Conservation (phyloP, 2,113 vertebrate species). For the Leptobrachium leishanense region DNA sequence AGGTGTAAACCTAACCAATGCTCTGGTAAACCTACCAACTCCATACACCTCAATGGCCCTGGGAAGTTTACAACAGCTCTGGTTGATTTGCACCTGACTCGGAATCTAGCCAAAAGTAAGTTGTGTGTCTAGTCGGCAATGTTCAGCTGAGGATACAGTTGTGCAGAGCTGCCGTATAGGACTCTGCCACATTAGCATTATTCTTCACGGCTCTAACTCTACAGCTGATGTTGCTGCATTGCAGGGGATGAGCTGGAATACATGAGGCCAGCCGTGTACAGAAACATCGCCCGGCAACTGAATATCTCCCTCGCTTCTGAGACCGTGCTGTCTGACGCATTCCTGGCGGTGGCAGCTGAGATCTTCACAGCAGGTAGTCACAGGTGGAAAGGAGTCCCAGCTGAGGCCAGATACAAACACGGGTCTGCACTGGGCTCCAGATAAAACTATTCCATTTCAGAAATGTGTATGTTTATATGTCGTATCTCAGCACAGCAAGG, state of each 20-base stretch:
- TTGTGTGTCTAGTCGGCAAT: too few relatives aligned
- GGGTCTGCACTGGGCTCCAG: too few relatives aligned
- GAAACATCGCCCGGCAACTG: constrained; percentile 86
- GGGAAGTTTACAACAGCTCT: too few relatives aligned
- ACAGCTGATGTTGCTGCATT: constrained; percentile 35
- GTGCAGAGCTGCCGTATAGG: too few relatives aligned
- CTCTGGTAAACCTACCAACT: too few relatives aligned
- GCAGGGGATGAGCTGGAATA: constrained; percentile 93
- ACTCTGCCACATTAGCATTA: too few relatives aligned
- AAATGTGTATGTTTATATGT: not conserved
- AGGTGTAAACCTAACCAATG: too few relatives aligned
- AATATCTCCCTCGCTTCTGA: constrained; percentile 89
- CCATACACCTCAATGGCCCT: too few relatives aligned
- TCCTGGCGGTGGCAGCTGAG: constrained; percentile 89
- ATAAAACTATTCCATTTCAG: not conserved
- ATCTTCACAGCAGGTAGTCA: constrained; percentile 87
- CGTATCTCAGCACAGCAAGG: too few relatives aligned
- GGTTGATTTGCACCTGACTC: too few relatives aligned
- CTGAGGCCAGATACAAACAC: not conserved
- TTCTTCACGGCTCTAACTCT: not conserved
- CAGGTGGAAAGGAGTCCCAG: not conserved
- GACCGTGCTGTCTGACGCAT: constrained; percentile 84
- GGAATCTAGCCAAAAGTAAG: too few relatives aligned
- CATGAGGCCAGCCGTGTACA: constrained; percentile 88
- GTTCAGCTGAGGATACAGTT: too few relatives aligned